phyloP scores from a whole-genome alignment of 2,113 vertebrate genomes.

The Pantherophis guttatus region DNA sequence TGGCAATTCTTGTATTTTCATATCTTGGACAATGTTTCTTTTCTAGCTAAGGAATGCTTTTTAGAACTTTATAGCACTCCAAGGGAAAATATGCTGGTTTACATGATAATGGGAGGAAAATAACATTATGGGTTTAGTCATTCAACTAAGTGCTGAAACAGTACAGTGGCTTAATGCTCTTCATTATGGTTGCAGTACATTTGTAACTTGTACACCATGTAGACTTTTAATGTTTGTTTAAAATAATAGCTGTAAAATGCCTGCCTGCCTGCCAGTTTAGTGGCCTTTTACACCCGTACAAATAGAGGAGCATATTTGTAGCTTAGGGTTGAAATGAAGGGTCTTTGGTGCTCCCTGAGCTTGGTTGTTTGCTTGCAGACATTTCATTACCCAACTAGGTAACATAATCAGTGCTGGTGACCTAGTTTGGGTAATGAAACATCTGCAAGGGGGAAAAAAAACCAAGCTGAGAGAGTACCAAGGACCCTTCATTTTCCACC shows the following conservation, averaged over 20 bases:
- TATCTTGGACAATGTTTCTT: conserved; percentile 23
- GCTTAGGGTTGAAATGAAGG: neutral
- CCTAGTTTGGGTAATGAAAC: neutral
- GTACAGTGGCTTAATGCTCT: conserved; percentile 31
- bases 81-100: conserved; percentile 44
- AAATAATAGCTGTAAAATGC: conserved; percentile 2
- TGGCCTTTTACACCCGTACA: conserved; percentile 15
- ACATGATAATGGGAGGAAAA: conserved; percentile 33
- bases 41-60: conserved; percentile 30
- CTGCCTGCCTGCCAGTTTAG: neutral
- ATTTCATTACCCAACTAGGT: neutral
- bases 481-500: conserved; percentile 4
- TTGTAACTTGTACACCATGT: neutral
- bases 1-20: neutral
- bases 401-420: neutral
- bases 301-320: neutral
- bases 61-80: conserved; percentile 23
- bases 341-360: neutral
- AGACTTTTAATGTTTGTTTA: conserved; percentile 10
- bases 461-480: neutral
- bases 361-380: neutral
- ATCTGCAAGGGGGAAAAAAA: neutral
- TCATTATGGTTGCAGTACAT: neutral
- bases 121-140: conserved; percentile 36
- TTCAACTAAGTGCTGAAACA: conserved; percentile 33